Percentiles rank a stretch among this genome's conserved stretches.
phyloP scores from a whole-genome alignment of 2,113 vertebrate genomes.

The Glareola pratincola region DNA sequence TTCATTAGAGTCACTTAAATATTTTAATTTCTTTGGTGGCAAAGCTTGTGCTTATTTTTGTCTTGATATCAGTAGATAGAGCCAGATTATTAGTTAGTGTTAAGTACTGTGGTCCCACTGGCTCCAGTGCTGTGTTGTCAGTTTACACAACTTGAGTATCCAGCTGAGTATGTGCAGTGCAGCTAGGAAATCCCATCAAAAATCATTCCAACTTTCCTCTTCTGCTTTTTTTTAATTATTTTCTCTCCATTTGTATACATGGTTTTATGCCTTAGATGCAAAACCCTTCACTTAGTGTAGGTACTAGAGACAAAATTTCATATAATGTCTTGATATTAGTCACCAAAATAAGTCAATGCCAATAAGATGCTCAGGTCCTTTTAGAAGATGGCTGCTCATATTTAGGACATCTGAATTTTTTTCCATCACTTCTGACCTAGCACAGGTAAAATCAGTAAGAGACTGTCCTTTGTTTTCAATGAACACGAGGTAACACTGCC shows the following conservation, averaged over 20 bases:
- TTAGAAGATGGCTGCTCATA: neutral
- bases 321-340: neutral
- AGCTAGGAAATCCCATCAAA: slow-evolving; percentile 23
- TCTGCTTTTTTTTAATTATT: slow-evolving; percentile 22
- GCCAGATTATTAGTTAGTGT: neutral
- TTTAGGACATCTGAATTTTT: neutral
- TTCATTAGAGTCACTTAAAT: neutral
- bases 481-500: neutral
- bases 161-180: neutral
- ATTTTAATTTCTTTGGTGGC: neutral
- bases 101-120: neutral
- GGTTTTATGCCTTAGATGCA: neutral
- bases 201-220: neutral
- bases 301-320: neutral
- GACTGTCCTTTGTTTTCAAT: neutral
- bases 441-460: neutral
- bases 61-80: neutral
- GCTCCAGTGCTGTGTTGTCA: neutral
- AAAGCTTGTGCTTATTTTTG: slow-evolving; percentile 3
- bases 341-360: neutral
- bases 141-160: neutral
- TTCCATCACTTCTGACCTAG: neutral
- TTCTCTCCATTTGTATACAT: neutral
- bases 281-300: neutral
- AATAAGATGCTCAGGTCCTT: neutral